Conservation (phyloP, 2,113 vertebrate species). For the Ageneiosus marmoratus region DNA sequence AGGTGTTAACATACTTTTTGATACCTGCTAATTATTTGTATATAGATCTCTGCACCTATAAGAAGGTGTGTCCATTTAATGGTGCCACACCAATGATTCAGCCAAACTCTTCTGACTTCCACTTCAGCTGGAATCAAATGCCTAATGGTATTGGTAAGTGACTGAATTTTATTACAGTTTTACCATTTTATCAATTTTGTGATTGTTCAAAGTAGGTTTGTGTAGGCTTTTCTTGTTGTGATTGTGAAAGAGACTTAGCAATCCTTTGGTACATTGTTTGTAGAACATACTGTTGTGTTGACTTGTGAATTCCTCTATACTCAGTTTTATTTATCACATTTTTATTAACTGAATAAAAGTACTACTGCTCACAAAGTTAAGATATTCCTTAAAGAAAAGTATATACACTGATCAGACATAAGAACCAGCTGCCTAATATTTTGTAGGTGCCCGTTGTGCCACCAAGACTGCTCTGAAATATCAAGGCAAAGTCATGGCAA, state of each 20-base stretch:
- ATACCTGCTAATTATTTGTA: conserved; percentile 1
- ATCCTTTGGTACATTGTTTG: neutral
- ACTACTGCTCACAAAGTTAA: neutral
- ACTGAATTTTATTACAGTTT: conserved; percentile 10
- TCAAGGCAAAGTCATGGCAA: neutral
- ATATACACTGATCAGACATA: neutral
- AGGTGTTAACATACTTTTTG: neutral
- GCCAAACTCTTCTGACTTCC: conserved; percentile 91
- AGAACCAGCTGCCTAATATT: no score
- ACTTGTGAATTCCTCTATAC: neutral
- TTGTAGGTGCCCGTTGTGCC: no score
- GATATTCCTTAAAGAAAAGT: neutral
- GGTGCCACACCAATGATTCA: conserved; percentile 91
- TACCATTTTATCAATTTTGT: neutral
- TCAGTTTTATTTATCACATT: neutral
- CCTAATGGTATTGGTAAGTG: conserved; percentile 91
- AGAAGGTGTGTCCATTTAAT: conserved; percentile 93
- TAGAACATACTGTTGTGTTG: neutral
- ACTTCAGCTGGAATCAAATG: conserved; percentile 99
- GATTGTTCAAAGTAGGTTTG: neutral
- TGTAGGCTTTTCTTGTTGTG: neutral
- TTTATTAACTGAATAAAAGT: neutral
- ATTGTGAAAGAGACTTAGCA: neutral
- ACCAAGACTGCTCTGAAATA: no score
- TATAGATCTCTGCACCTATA: conserved; percentile 89